Evolutionary conservation across 2,888 invertebrate genomes (phyloP), one percentile per base, ranked within the genome.

Genomic region (Ochropleura leucogaster): DNA sequence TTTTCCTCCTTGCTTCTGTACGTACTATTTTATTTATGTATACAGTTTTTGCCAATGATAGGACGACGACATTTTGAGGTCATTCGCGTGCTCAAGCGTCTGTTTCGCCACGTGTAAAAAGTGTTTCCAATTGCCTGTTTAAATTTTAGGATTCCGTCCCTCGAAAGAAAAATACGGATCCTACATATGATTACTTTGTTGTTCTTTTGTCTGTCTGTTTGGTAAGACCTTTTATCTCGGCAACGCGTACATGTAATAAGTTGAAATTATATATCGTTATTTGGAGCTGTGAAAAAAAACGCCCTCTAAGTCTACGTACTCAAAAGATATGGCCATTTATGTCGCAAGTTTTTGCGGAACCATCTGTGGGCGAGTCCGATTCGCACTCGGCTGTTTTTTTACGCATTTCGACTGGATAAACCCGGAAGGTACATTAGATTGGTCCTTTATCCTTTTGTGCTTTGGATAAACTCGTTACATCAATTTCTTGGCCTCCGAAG

Each of bases 11-110:
- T 68, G 62, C 87, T 79, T 64, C 63, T 63, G 70, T 79, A 68
- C 70, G 80, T 82, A 82, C 77, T 85, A 83, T 78, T 87, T 88
- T 87, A 88, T 89, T 87, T 86, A 80, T 86, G 53, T 78, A 79
- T 68, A 77, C 71, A 82, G 79, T 89, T 89, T 89, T 89, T 89
- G 84, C 70, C 73, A 64, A 74, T 42, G n/a, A 72, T 83, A 84
- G 89, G 83, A 81, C 85, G 73, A 81, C 77, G 87, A 87, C 86
- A 86, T 81, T 87, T 73, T 85, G 83, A 87, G 87, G 87, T 88
- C 87, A 86, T 86, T 86, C 65, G 79, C 71, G 65, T 77, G 72
- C 69, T 72, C 60, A 51, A 70, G 42, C 55, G 72, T 77, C 69
- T 71, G 60, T 80, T 82, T 79, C 76, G 75, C 57, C 83, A 85